phyloP scores from a whole-genome alignment of 2,888 invertebrate species.

The Ditylenchus weischeri region DNA sequence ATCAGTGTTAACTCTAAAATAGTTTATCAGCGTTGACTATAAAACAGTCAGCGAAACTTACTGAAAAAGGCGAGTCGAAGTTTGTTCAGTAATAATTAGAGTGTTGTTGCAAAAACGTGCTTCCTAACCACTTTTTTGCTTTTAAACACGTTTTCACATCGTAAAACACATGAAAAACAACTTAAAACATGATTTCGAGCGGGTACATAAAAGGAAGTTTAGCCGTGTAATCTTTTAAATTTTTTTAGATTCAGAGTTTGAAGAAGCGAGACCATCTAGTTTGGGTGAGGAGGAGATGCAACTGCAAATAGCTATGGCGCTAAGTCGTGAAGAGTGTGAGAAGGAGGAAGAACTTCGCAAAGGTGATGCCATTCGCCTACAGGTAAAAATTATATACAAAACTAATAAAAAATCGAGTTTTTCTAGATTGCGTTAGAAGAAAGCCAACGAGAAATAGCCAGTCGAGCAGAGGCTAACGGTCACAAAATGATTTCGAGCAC shows the following conservation, averaged over 20 bases:
- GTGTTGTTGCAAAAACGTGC: no score
- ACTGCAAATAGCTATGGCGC: conserved; percentile 91
- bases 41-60: no score
- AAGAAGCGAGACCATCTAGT: conserved; percentile 89
- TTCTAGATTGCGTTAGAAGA: conserved; percentile 52
- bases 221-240: no score
- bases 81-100: no score
- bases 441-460: conserved; percentile 39
- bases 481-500: conserved; percentile 21
- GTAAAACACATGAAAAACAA: no score
- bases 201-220: no score
- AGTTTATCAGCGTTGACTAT: no score
- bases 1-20: no score
- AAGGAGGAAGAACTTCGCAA: conserved; percentile 87
- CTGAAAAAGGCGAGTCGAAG: no score
- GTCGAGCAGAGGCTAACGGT: conserved; percentile 12
- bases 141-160: no score
- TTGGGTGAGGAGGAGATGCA: conserved; percentile 97
- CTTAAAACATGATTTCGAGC: no score
- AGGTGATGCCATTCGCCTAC: conserved; percentile 90
- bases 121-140: no score
- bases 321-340: conserved; percentile 97
- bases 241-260: conserved; percentile 64
- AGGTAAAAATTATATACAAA: conserved; percentile 64
- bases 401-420: neutral